Evolutionary conservation across 1,140 invertebrate species (phyloP).

Genomic region (Caenorhabditis inopinata): DNA sequence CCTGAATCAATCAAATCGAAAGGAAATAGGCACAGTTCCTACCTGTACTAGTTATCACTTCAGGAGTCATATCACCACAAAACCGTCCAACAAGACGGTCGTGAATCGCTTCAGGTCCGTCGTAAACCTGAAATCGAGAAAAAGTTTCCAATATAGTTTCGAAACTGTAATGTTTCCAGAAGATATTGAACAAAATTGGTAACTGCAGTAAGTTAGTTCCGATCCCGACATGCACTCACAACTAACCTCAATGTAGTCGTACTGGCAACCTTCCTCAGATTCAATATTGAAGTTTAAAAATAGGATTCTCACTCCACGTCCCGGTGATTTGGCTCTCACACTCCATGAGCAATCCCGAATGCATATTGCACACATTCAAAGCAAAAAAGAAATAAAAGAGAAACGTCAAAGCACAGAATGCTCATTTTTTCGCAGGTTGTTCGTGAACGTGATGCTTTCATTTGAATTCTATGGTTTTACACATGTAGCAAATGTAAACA

Average conservation of each 20-base stretch:
- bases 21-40: neutral
- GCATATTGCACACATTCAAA: too few relatives aligned
- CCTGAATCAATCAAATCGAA: neutral
- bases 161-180: too few relatives aligned
- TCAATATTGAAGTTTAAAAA: constrained; percentile 53
- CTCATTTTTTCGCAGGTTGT: neutral
- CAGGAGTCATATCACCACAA: constrained; percentile 44
- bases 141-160: too few relatives aligned
- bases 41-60: constrained; percentile 4
- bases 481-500: too few relatives aligned
- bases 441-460: neutral
- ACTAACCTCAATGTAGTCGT: constrained; percentile 51
- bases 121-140: constrained; percentile 47
- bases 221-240: too few relatives aligned
- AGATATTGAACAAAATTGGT: too few relatives aligned
- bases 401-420: neutral
- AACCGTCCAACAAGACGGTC: constrained; percentile 41
- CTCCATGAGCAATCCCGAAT: constrained; percentile 40
- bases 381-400: too few relatives aligned
- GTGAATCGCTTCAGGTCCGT: constrained; percentile 38
- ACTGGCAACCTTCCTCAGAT: constrained; percentile 50
- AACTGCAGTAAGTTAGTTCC: too few relatives aligned
- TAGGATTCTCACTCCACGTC: constrained; percentile 39
- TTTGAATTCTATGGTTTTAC: neutral
- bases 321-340: neutral